Percentiles rank a stretch among this genome's conserved stretches.
These are phyloP conservation scores for Lasioglossum albipes DNA, from an alignment of 1,140 invertebrate genomes.

Conservation along the genomic window DNA sequence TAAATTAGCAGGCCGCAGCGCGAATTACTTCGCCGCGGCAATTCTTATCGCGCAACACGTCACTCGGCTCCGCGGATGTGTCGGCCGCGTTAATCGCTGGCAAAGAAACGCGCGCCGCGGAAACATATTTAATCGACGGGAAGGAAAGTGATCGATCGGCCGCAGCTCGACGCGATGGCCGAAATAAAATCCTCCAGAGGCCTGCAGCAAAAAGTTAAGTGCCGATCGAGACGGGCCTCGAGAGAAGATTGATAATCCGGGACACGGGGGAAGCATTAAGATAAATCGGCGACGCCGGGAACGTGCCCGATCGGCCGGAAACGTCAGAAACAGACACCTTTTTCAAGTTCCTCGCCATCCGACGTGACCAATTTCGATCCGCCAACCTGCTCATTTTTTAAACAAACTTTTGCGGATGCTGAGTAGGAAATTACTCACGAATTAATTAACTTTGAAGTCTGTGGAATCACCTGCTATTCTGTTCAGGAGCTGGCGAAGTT, in stretches of 20 bases:
- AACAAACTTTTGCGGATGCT: no score
- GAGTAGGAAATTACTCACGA: no score
- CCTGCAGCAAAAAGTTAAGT: constrained; percentile 20
- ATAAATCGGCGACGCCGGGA: constrained; percentile 12
- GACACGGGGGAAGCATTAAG: constrained; percentile 7
- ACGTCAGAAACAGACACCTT: background rate
- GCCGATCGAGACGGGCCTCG: constrained; percentile 15
- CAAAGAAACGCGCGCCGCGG: background rate
- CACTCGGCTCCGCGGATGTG: background rate
- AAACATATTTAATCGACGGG: background rate
- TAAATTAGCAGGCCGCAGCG: constrained; percentile 15
- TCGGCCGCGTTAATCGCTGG: background rate
- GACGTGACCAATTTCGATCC: background rate
- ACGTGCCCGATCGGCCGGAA: background rate
- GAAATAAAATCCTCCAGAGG: background rate
- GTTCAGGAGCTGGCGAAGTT: no score
- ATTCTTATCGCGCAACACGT: constrained; percentile 28
- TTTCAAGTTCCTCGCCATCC: background rate
- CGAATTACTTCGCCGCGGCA: background rate
- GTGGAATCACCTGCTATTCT: no score
- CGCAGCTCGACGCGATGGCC: background rate
- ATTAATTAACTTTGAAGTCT: no score
- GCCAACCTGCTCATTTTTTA: no score
- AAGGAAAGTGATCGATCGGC: constrained; percentile 17
- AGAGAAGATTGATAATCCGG: constrained; percentile 28